These are phyloP conservation scores for Lasius platythorax DNA, from an alignment of 2,888 invertebrate species.

Conservation along the genomic window DNA sequence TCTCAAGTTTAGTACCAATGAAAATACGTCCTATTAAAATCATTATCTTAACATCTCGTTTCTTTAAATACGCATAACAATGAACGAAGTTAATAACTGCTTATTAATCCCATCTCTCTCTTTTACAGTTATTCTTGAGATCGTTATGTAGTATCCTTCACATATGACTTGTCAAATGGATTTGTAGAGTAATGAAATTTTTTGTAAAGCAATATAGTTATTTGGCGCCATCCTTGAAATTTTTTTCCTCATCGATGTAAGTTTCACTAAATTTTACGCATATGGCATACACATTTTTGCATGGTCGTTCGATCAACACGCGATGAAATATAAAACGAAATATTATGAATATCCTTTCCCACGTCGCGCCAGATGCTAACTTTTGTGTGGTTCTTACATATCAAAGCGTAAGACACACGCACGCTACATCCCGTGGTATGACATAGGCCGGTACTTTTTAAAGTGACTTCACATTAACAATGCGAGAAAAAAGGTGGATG, in stretches of 20 bases:
- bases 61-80: constrained; percentile 9
- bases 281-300: constrained; percentile 18
- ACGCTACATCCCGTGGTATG: constrained; percentile 62
- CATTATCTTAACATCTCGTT: constrained; percentile 21
- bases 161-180: not conserved
- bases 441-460: constrained; percentile 32
- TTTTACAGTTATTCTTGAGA: constrained; percentile 1
- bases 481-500: constrained; percentile 24
- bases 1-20: constrained; percentile 37
- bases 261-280: constrained; percentile 2
- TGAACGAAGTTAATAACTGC: not conserved
- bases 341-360: constrained; percentile 81
- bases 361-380: constrained; percentile 80
- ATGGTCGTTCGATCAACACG: not conserved
- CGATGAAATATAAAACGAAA: constrained; percentile 72
- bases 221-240: constrained; percentile 8
- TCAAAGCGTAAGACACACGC: constrained; percentile 65
- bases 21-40: constrained; percentile 27
- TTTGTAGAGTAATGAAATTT: constrained; percentile 13
- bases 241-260: not conserved
- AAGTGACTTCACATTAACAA: constrained; percentile 46
- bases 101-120: constrained; percentile 30
- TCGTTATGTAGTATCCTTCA: not conserved
- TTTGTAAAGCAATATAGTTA: not conserved
- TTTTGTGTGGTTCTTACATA: constrained; percentile 72